Evolutionary conservation across 2,797 vertebrate species (phyloP), one percentile per base, ranked within the genome.

Genomic region (Peromyscus melanophrys): DNA sequence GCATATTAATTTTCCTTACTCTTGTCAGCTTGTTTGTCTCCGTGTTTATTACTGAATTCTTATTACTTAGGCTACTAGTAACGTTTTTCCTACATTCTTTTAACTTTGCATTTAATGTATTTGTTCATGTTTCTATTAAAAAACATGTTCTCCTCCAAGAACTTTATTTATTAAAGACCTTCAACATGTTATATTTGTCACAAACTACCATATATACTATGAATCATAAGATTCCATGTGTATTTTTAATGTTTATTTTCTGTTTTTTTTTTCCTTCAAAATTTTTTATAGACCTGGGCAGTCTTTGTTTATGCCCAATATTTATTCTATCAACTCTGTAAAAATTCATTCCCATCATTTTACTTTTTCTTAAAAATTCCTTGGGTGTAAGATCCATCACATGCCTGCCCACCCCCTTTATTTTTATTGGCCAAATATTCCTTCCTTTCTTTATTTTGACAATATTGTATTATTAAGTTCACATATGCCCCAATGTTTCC

Each of bases 241-340:
- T 85, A 65, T 40, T 61, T 86, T 90, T 82, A 61, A 71, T 85
- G 29, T 14, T 84, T 52, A 65, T 80, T 85, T 89, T 76, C 43
- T 92, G 17, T 27, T 84, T 78, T 76, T 76, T 31, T 8, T 88
- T 95, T 91, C 7, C 43, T 87, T 65, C 49, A 16, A 83, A 71
- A 46, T 25, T 80, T 81, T 76, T 76, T 85, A 81, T 67, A 92
- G 11, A 0, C 43, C 61, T 78, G 25, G 31, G 23, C 46, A 67
- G 14, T 89, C 49, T 57, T 93, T 61, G 71, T 40, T 94, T 12
- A 75, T 46, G 4, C 5, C 23, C 67, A 77, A 73, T 73, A 77
- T 40, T 55, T 89, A 40, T 65, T 14, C 37, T 71, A 34, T 29
- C 13, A 49, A 4, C 88, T 90, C 65, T 83, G 25, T 71, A 89